These are phyloP conservation scores for Chrysotoxum bicinctum DNA, from an alignment of 2,888 invertebrate genomes.

Conservation along the genomic window DNA sequence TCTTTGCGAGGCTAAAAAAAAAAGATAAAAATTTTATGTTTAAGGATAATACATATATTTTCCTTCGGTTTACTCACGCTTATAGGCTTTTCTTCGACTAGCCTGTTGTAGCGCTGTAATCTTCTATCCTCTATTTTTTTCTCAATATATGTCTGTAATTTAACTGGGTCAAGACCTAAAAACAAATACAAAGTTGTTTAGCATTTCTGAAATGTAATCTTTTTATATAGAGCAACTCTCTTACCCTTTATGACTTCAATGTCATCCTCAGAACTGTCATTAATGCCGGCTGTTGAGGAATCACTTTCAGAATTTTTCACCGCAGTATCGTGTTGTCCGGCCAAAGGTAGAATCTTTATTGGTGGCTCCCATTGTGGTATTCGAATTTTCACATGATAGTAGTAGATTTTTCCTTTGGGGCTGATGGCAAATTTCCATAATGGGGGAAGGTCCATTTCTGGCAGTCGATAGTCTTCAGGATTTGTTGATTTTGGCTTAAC, in stretches of 20 bases:
- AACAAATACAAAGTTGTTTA: not conserved
- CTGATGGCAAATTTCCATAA: constrained; percentile 94
- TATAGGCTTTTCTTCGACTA: constrained; percentile 86
- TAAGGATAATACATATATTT: not conserved
- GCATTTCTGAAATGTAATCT: not conserved
- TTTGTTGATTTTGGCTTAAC: constrained; percentile 76
- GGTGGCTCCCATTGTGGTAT: constrained; percentile 92
- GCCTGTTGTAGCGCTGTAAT: constrained; percentile 82
- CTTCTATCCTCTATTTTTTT: constrained; percentile 83
- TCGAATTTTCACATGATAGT: constrained; percentile 92
- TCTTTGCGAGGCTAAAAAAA: constrained; percentile 89
- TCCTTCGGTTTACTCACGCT: constrained; percentile 80
- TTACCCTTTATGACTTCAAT: constrained; percentile 74
- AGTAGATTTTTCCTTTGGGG: constrained; percentile 92
- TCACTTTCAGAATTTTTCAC: constrained; percentile 71
- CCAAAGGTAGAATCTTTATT: constrained; percentile 77
- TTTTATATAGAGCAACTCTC: not conserved
- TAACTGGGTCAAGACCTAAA: constrained; percentile 75
- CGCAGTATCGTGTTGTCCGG: constrained; percentile 71
- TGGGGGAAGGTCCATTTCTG: constrained; percentile 87
- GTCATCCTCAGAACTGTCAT: constrained; percentile 75
- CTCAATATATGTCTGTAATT: constrained; percentile 77
- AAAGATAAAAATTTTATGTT: constrained; percentile 12
- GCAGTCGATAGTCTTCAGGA: constrained; percentile 79
- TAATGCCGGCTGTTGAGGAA: constrained; percentile 64